These are phyloP conservation scores for Karalla daura DNA, from an alignment of 2,797 vertebrate species.

Conservation along the genomic window DNA sequence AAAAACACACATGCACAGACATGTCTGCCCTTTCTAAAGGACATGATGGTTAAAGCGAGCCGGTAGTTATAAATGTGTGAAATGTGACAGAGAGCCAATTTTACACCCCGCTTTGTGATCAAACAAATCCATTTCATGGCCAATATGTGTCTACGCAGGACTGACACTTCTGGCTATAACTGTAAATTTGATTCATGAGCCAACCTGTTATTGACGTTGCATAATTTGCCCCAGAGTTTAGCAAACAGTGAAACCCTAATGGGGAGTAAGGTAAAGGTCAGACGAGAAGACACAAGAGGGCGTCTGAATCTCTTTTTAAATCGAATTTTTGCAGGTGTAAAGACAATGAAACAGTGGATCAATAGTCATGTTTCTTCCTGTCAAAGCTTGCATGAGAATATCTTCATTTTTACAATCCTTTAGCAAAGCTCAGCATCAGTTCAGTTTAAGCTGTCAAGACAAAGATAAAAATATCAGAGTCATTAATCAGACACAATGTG, in stretches of 20 bases:
- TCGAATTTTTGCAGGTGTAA: background rate
- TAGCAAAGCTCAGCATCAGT: background rate
- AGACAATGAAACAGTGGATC: background rate
- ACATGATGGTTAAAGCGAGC: constrained; percentile 22
- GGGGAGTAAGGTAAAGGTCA: background rate
- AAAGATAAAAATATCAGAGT: too few species aligned
- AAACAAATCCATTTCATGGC: constrained; percentile 47
- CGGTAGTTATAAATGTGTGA: constrained; percentile 42
- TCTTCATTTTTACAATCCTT: background rate
- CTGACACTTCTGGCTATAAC: constrained; percentile 17
- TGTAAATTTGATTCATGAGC: constrained; percentile 31
- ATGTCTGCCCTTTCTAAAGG: constrained; percentile 17
- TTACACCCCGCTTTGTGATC: constrained; percentile 42
- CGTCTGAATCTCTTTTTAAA: background rate
- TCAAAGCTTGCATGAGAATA: background rate
- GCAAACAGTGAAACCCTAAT: constrained; percentile 17
- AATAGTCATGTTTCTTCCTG: background rate
- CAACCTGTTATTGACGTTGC: constrained; percentile 13
- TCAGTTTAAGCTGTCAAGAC: too few species aligned
- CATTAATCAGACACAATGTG: too few species aligned
- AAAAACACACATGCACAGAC: constrained; percentile 15
- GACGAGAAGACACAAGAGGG: background rate
- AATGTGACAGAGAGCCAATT: constrained; percentile 51
- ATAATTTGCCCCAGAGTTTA: constrained; percentile 6
- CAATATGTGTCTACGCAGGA: constrained; percentile 14